Base-by-base conservation (phyloP, 1,140 invertebrate species). In the Drosophila nasuta region DNA sequence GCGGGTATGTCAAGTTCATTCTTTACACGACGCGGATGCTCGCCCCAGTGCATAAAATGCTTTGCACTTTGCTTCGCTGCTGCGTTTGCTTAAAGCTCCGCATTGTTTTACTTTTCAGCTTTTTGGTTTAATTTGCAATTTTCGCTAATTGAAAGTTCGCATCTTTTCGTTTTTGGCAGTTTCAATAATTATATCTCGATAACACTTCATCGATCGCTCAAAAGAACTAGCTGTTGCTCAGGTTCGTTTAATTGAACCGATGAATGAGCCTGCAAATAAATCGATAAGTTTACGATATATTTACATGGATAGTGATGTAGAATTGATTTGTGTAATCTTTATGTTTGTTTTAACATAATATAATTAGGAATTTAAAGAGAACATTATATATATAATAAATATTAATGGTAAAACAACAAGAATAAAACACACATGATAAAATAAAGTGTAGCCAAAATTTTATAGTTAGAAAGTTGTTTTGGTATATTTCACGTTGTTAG, bases 1-100 rank as follows among this genome's bases (percentile, higher is more conserved):
- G 69, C 63, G 71, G 64, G 28, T 68, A 54, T 65, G 67, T 71
- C 75, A 77, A 74, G 75, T 77, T 77, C 77, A 79, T 76, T 71
- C 66, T 69, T 64, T 64, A 64, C 52, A 67, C 58, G 62, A 67
- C 52, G 30, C 56, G 69, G 43, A 62, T 41, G 56, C 35, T 30
- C 10, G 13, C 33, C 48, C 20, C 48, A 51, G n/a, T 51, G 41
- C 60, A 38, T 5, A 57, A 57, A 57, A 57, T 38, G 35, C 10
- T 45, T 17, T 3, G 6, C n/a, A 3, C 33, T 17, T 15, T 4
- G 45, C 30, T 17, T 0, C 13, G 13, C 20, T 30, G 46, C 20
- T 30, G 20, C 41, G n/a, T 57, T 49, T 15, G 52, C 25, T 75
- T 75, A 57, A 75, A 63, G 58, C 33, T 41, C 10, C n/a, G 5